Base-by-base conservation (phyloP, 2,888 invertebrate species). In the Lymantria dispar region DNA sequence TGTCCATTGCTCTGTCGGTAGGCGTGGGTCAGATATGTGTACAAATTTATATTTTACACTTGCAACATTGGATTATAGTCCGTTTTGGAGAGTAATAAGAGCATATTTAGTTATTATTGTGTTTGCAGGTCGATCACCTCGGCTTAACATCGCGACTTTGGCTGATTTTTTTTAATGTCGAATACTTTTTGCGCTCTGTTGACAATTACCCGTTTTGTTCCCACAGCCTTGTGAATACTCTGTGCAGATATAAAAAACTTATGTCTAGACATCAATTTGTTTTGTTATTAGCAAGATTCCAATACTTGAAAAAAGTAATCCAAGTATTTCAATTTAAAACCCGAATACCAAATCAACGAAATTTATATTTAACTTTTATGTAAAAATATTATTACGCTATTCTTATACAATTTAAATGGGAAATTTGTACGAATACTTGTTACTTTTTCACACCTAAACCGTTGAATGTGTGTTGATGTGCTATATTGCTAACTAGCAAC, bases 1-100 rank as follows among this genome's bases (percentile, higher is more conserved):
- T 83, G 84, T 85, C 80, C 86, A 80, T 72, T 75, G 76, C 75
- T 76, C 68, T 67, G 66, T 66, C 71, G 78, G 89, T 86, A 87
- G 87, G 89, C 87, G 87, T 87, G 87, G 87, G 87, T 87, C 87
- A 87, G 79, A 80, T 82, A 76, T 72, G 72, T 73, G 72, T 62
- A 70, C 79, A 73, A 77, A 78, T 77, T 78, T 80, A 74, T 72
- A 63, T 62, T 70, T 76, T 74, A 70, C 74, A 56, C 64, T 60
- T 53, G 57, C 56, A 72, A 61, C 70, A 62, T 57, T 52, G 72
- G 58, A 86, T 80, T 82, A 76, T 80, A 70, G 65, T 66, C 80
- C 68, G 72, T 81, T 70, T 68, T 52, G 42, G 36, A 56, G 54
- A 41, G 75, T 57, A 62, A 72, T 79, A 85, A 77, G 79, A 69